These are phyloP conservation scores for Parnassius glacialis DNA, from an alignment of 2,888 invertebrate genomes.

Conservation along the genomic window DNA sequence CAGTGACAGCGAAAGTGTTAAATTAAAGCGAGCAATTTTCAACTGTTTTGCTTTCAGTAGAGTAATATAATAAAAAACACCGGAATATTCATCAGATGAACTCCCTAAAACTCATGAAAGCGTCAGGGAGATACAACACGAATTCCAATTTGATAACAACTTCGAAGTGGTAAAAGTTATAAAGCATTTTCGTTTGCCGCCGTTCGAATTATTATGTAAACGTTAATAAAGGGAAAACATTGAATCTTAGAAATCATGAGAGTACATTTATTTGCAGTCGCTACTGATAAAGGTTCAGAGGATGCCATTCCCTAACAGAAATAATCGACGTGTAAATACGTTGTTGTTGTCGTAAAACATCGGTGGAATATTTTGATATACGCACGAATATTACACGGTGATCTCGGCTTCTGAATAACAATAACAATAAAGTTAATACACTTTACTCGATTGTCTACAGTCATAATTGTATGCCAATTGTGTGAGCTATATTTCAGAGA, in stretches of 20 bases:
- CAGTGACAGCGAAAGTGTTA: background rate
- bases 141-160: conserved; percentile 52
- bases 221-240: conserved; percentile 57
- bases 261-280: conserved; percentile 46
- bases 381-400: conserved; percentile 19
- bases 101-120: conserved; percentile 55
- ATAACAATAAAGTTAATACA: conserved; percentile 31
- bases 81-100: conserved; percentile 63
- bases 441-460: conserved; percentile 22
- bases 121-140: conserved; percentile 53
- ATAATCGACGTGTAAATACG: conserved; percentile 41
- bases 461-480: conserved; percentile 22
- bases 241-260: conserved; percentile 52
- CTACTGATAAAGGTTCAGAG: conserved; percentile 49
- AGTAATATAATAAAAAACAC: conserved; percentile 58
- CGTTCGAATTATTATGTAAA: conserved; percentile 47
- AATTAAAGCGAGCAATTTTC: conserved; percentile 32
- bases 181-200: conserved; percentile 46
- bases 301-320: conserved; percentile 41
- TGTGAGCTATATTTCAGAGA: conserved; percentile 11
- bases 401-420: conserved; percentile 29
- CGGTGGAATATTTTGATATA: conserved; percentile 21
- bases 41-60: conserved; percentile 40
- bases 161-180: conserved; percentile 57
- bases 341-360: conserved; percentile 25